Evolutionary conservation across 2,888 invertebrate genomes (phyloP), one percentile per base, ranked within the genome.

Genomic region (Phasia obesa): DNA sequence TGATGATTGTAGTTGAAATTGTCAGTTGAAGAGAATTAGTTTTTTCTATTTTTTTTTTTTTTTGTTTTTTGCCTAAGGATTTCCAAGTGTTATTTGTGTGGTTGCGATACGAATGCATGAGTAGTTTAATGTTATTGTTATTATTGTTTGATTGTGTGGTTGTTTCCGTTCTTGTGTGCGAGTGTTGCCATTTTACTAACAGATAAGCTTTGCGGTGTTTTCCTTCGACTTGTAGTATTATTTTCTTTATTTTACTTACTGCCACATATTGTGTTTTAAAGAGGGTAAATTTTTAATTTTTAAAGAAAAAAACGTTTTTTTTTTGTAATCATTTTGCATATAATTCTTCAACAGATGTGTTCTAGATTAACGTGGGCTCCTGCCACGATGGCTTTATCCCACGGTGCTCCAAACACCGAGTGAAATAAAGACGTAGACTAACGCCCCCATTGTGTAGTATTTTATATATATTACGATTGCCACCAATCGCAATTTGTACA

Each of bases 141-240:
- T 65, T 75, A 59, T 65, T 76, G 67, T 62, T 44, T 69, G 76
- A 67, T 51, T 69, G 23, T 70, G 70, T 77, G 60, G 67, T 51
- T 42, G 42, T 17, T 60, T 35, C n/a, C 17, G 5, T 19, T 47
- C 15, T 55, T 23, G 47, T 35, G 25, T 53, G 27, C 17, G 78
- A 71, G 64, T 78, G 78, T 78, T 71, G 31, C 49, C 55, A 78
- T 71, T 78, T 78, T 55, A 64, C 51, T 78, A 70, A 57, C 38
- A 78, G 78, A 78, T 78, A 78, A 78, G 71, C 78, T 35, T 44
- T n/a, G 21, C 31, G 23, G 11, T 67, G 51, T 38, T 69, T 65
- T 25, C 19, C 19, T 75, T 44, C n/a, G 13, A 44, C n/a, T 35
- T 35, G 25, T 17, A 35, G 25, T 57, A 35, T 65, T 75, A 64